Conservation (phyloP, 1,140 invertebrate genomes). For the Protaetia brevitarsis region DNA sequence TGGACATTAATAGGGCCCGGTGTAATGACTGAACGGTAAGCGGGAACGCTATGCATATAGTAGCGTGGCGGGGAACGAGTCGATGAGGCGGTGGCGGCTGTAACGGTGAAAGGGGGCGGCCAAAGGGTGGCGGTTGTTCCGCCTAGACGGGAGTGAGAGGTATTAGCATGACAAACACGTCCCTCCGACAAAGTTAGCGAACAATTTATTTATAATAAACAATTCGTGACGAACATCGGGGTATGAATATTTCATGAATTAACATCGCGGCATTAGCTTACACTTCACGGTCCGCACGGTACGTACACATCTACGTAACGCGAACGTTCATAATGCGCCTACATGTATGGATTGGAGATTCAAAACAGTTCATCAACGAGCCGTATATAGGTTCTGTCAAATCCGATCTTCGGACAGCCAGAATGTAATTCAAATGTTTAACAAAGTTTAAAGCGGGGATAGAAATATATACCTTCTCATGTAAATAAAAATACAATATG, state of each 20-base stretch:
- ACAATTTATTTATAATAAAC: constrained; percentile 27
- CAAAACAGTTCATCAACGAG: no score
- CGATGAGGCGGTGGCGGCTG: neutral
- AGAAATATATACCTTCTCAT: no score
- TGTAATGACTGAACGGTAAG: constrained; percentile 1
- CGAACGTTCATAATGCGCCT: neutral
- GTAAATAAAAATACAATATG: no score
- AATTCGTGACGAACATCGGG: constrained; percentile 20
- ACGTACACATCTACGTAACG: neutral
- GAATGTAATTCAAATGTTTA: no score
- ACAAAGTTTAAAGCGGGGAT: no score
- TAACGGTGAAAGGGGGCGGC: constrained; percentile 6
- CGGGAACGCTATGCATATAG: neutral
- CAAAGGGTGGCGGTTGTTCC: neutral
- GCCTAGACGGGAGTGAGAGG: constrained; percentile 3
- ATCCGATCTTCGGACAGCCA: no score
- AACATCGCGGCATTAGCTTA: constrained; percentile 20
- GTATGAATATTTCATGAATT: constrained; percentile 26
- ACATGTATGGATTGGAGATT: no score
- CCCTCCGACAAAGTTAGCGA: constrained; percentile 24
- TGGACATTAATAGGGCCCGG: constrained; percentile 33
- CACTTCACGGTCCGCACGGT: constrained; percentile 12
- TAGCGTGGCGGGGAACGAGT: neutral
- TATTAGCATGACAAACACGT: constrained; percentile 26
- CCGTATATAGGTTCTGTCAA: no score